These are phyloP conservation scores for Buphagus erythrorhynchus DNA, from an alignment of 2,797 vertebrate genomes.

Conservation along the genomic window DNA sequence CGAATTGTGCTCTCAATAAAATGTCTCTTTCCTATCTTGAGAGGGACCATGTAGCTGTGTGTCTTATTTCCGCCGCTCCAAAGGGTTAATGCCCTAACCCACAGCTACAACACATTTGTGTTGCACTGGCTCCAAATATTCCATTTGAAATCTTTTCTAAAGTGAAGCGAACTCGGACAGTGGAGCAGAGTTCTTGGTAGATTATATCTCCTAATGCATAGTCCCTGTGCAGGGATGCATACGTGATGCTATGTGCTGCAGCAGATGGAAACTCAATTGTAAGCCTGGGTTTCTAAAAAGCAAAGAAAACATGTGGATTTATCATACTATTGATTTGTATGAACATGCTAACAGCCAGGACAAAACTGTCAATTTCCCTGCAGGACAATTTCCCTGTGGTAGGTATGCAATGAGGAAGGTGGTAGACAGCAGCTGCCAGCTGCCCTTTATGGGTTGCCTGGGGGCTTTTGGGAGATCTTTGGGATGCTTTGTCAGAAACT, in stretches of 20 bases:
- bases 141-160: background rate
- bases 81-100: no score
- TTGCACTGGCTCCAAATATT: background rate
- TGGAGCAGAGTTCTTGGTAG: background rate
- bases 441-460: background rate
- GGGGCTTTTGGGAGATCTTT: background rate
- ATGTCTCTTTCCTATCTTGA: no score
- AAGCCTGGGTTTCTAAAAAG: background rate
- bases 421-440: background rate
- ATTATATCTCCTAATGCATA: background rate
- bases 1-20: no score
- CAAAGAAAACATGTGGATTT: background rate
- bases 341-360: background rate
- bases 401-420: background rate
- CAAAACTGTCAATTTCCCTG: background rate
- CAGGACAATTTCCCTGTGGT: background rate
- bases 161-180: fast-evolving
- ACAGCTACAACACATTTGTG: background rate
- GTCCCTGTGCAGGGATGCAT: background rate
- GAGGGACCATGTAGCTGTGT: no score
- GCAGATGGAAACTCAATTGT: background rate
- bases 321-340: background rate
- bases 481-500: background rate
- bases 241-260: fast-evolving
- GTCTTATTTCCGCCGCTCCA: no score